Evolutionary conservation across 2,113 vertebrate species (phyloP), one percentile per base, ranked within the genome.

Genomic region (Osmerus eperlanus): DNA sequence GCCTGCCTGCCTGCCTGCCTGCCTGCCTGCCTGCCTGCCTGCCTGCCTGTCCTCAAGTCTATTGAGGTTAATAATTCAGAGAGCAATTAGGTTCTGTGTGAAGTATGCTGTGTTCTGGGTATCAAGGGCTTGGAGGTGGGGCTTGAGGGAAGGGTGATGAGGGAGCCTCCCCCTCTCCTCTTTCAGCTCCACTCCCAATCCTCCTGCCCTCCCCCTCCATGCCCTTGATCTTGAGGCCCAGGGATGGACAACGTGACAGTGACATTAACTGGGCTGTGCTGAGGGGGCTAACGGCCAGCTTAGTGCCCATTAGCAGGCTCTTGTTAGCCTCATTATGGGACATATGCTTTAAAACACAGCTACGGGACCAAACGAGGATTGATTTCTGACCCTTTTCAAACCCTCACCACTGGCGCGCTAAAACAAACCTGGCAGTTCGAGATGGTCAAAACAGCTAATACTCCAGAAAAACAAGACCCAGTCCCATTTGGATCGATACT

Each of bases 261-360:
- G 92, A 94, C 92, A 92, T 88, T 93, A 93, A 93, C 81, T 77
- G 91, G 91, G 84, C 70, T 54, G 21, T 58, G 41, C 84, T 75
- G 78, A 25, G 77, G 89, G 89, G 89, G 89, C 51, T 84, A 74
- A 11, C 9, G 36, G 32, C 28, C 36, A 65, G 84, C 78, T 85
- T 78, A 74, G 84, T 82, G 87, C 91, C 90, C 92, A 92, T 93
- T 93, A 93, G 89, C 90, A 85, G 90, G 84, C 88, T 90, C 91
- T 93, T 87, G 19, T 95, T 92, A 94, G 90, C 88, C 86, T 94
- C 92, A 95, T 96, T 93, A 94, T 76, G 80, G 88, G 89, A 93
- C 94, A 95, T 93, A 92, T 93, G 92, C 91, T 95, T 92, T 91
- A 91, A 92, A 94, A 95, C 90, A 92, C 88, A 88, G 88, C 90